A percentile compares a stretch with the other conserved stretches of the same genome.
Evolutionary conservation across 2,113 vertebrate species (phyloP).

Genomic region (Typhlomys cinereus): DNA sequence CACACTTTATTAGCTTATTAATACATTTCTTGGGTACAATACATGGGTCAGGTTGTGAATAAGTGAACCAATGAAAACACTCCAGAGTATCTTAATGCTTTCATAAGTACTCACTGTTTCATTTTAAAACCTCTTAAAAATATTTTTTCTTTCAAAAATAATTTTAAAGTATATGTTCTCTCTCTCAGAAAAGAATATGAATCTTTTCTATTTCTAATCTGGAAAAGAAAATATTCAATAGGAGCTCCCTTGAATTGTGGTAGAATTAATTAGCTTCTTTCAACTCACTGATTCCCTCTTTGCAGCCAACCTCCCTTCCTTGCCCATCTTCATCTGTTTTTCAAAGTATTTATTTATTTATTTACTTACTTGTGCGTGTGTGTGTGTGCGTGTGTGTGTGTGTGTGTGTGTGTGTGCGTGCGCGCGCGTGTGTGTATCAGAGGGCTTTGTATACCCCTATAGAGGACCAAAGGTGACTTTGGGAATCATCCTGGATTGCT

Average conservation of each 20-base stretch:
- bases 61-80: conserved; percentile 76
- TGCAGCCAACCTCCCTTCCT: neutral
- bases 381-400: too few relatives aligned
- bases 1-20: conserved; percentile 81
- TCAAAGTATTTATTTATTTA: too few relatives aligned
- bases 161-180: neutral
- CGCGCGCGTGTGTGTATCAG: too few relatives aligned
- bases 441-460: too few relatives aligned
- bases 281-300: conserved; percentile 18
- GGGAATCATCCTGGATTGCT: too few relatives aligned
- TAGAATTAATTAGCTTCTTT: conserved; percentile 32
- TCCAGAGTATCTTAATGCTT: conserved; percentile 57
- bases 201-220: conserved; percentile 8
- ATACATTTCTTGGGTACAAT: conserved; percentile 69
- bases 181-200: conserved; percentile 14
- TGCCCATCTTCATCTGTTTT: too few relatives aligned
- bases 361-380: too few relatives aligned
- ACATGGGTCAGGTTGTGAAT: conserved; percentile 72
- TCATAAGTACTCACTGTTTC: conserved; percentile 41
- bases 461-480: too few relatives aligned
- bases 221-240: conserved; percentile 7
- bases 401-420: too few relatives aligned
- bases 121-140: conserved; percentile 51
- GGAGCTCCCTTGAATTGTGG: neutral
- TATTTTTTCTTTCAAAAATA: conserved; percentile 12